Evolutionary conservation across 2,113 vertebrate species (phyloP), one percentile per base, ranked within the genome.

Genomic region (Tenebrosternarchus preto): DNA sequence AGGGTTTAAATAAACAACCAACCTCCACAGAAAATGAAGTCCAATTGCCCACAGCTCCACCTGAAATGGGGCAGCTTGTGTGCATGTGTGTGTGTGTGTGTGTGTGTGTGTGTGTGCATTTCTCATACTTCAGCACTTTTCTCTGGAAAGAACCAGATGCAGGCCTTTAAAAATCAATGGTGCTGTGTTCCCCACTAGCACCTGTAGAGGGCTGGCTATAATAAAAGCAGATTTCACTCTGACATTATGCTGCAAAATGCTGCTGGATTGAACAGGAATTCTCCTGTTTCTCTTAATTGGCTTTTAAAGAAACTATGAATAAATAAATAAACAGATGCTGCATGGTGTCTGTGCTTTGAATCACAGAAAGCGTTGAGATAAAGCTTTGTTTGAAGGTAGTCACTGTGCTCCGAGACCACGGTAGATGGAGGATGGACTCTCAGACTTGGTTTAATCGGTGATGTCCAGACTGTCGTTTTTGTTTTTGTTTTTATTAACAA

Each of bases 61-160:
- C 24, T 19, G 9, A 64, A 31, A 33, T 20, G 6, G 29, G 56
- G 17, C 27, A 81, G 25, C 36, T 59, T 76, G 74, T 63, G 15
- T 70, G 50, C 63, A 31, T 53, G n/a, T 7, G 43, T 24, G 50
- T 46, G 39, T 11, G 39, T 46, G 43, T 70, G 15, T 57, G 24
- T 57, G 63, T 33, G 61, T 33, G 63, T 76, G 56, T 76, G 59
- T 36, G 17, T 9, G 39, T 36, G 46, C 22, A 0, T 77, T 53
- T 77, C 27, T 15, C 43, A 15, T 22, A 43, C 36, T 79, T 79
- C 77, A 75, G 77, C 55, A 79, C 43, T 70, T 76, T 80, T 79
- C 22, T 70, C 39, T 29, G 11, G 1, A 24, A 79, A 66, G 39
- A 74, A n/a, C 61, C 71, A 83, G 64, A 71, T 79, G 71, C 70